Base-by-base conservation (phyloP, 2,797 vertebrate species). In the Emys orbicularis region DNA sequence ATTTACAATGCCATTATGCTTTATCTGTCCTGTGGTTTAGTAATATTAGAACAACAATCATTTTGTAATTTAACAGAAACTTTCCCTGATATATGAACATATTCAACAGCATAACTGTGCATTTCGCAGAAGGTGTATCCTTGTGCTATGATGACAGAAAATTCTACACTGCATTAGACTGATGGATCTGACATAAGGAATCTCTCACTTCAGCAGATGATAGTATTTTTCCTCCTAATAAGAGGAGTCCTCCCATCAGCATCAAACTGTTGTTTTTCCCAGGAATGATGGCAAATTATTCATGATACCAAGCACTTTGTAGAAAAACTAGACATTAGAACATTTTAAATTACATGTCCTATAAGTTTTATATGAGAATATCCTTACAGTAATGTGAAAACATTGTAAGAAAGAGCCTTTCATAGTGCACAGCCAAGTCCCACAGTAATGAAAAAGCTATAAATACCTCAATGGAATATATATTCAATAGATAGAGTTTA, bases 81-180 rank as follows among this genome's bases (percentile, higher is more conserved):
- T 87, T 89, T 53, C 68, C 89, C 59, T 93, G 74, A 79, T 86
- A 2, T 83, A 84, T 57, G 89, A 96, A 65, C 88, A 86, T 56
- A 79, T 29, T 90, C 79, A 89, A 94, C 94, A 96, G 68, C 93
- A 59, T 79, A 89, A 87, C 90, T 83, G 18, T 87, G 76, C 84
- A 79, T 96, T 96, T 97, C 95, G 93, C 94, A 96, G 84, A 90
- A 93, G 90, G 88, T 92, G 92, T 86, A 94, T 96, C 79, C 53
- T 95, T 89, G 92, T 81, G 34, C 44, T 89, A 34, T 72, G 53
- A 34, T 79, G 81, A 93, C 89, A 94, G 84, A 88, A 97, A 93
- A 86, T 92, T 92, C 96, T 96, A 97, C 68, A 90, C 31, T 0
- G 8, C 59, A 92, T 89, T 88, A 96, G 52, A 84, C 1, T 95